A percentile compares a stretch with the other conserved stretches of the same genome.
Evolutionary conservation across 2,888 invertebrate species (phyloP).

Genomic region (Lysandra bellargus): DNA sequence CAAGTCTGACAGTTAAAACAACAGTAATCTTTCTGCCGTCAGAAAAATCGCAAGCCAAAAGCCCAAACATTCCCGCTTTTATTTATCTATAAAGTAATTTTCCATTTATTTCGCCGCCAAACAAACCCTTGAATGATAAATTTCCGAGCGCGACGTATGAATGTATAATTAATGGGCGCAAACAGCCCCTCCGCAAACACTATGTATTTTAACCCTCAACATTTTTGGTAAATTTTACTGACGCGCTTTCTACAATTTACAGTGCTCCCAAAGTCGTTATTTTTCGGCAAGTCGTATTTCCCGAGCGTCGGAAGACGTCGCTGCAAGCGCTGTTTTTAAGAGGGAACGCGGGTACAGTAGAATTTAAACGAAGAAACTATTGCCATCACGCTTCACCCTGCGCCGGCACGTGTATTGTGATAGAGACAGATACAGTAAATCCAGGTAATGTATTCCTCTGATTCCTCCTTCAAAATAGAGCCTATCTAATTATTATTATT

Average conservation of each 20-base stretch:
- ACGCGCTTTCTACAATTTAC: neutral
- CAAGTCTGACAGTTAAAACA: neutral
- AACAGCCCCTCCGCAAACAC: conserved; percentile 1
- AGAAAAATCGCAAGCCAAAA: neutral
- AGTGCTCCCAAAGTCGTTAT: too few relatives aligned
- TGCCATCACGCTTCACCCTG: too few relatives aligned
- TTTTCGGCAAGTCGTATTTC: too few relatives aligned
- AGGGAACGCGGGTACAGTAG: too few relatives aligned
- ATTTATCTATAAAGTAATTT: conserved; percentile 25
- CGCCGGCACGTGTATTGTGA: too few relatives aligned
- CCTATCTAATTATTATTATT: too few relatives aligned
- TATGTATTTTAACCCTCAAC: neutral
- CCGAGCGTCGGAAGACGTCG: too few relatives aligned
- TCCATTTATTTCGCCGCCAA: conserved; percentile 25
- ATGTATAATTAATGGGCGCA: conserved; percentile 31
- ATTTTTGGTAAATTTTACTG: neutral
- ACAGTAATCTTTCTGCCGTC: neutral
- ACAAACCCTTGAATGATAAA: conserved; percentile 30
- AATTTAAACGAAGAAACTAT: too few relatives aligned
- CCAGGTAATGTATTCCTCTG: too few relatives aligned
- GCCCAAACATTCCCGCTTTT: neutral
- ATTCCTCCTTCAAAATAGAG: too few relatives aligned
- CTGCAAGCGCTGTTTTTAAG: too few relatives aligned
- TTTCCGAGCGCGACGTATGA: conserved; percentile 29
- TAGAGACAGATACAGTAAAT: too few relatives aligned